These are phyloP conservation scores for Brachionus asplanchnoidis DNA, from an alignment of 1,140 invertebrate genomes.

Conservation along the genomic window DNA sequence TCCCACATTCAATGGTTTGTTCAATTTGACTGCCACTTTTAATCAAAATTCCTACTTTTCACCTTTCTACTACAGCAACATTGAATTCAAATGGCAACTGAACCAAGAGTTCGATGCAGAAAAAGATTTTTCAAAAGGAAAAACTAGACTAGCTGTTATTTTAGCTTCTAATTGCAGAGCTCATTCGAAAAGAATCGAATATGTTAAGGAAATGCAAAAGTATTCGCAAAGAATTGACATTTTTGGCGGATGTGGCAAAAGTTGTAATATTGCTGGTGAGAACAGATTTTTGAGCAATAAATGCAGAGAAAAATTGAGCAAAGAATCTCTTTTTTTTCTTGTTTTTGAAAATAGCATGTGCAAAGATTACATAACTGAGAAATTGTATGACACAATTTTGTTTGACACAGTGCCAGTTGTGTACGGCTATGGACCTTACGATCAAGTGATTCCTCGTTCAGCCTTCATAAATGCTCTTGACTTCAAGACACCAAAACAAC, in stretches of 20 bases:
- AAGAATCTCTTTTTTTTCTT: constrained; percentile 48
- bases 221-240: constrained; percentile 43
- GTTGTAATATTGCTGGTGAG: neutral
- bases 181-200: neutral
- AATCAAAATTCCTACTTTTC: neutral
- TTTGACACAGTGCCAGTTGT: constrained; percentile 28
- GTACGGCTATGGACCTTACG: constrained; percentile 9
- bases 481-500: constrained; percentile 41
- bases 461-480: constrained; percentile 42
- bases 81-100: neutral
- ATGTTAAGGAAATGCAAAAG: constrained; percentile 26
- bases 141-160: neutral
- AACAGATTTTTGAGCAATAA: neutral
- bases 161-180: neutral
- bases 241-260: constrained; percentile 44
- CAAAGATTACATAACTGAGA: constrained; percentile 48
- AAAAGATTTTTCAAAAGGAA: neutral
- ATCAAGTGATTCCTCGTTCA: neutral
- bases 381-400: constrained; percentile 46
- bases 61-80: constrained; percentile 20
- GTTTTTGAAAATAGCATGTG: constrained; percentile 49
- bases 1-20: neutral
- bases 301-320: constrained; percentile 39
- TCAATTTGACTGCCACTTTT: constrained; percentile 23
- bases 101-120: neutral